phyloP scores from a whole-genome alignment of 2,113 vertebrate species.

The Microcebus tavaratra region DNA sequence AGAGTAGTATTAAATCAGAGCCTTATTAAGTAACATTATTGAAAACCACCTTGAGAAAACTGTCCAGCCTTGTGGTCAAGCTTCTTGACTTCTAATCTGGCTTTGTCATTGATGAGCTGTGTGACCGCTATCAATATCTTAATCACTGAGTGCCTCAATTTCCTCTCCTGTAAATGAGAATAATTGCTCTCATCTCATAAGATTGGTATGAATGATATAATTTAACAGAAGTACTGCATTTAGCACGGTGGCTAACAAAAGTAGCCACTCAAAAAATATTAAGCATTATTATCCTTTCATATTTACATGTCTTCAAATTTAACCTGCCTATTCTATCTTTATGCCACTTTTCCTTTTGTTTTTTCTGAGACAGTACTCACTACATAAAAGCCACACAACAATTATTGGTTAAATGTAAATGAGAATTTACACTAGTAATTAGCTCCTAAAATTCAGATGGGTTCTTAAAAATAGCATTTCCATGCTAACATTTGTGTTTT shows the following conservation, averaged over 20 bases:
- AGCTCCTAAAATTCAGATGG: neutral
- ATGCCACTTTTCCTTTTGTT: neutral
- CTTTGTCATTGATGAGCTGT: neutral
- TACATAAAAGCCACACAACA: neutral
- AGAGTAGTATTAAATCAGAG: neutral
- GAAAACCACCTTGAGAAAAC: neutral
- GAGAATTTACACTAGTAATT: neutral
- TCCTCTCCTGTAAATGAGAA: neutral
- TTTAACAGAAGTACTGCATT: neutral
- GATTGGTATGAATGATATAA: neutral
- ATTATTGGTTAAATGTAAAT: neutral
- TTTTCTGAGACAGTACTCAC: neutral
- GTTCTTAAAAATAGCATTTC: neutral
- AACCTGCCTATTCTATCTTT: neutral
- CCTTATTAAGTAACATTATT: neutral
- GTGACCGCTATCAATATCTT: neutral
- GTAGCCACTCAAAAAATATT: neutral
- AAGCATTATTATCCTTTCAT: neutral
- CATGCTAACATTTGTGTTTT: neutral
- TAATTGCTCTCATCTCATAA: neutral
- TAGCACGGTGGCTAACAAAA: neutral
- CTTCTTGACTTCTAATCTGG: neutral
- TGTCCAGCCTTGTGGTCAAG: neutral
- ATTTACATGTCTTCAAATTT: neutral
- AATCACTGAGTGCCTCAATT: neutral